Base-by-base conservation (phyloP, 2,888 invertebrate species). In the Acleris sparsana region DNA sequence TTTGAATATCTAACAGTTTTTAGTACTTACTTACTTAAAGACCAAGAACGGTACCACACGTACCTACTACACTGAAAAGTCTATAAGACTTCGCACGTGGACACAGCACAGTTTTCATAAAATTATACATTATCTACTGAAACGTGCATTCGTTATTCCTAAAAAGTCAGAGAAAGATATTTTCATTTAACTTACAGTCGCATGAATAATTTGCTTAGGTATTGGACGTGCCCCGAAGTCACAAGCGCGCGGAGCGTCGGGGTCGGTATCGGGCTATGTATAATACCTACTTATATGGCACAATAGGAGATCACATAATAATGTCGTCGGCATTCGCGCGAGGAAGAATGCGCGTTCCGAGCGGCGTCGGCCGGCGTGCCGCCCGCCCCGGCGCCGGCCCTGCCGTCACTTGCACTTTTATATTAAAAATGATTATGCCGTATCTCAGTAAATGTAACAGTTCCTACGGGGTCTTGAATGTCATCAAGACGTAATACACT, bases 301-400 rank as follows among this genome's bases (percentile, higher is more conserved):
- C 87, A 88, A 86, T 86, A 80, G 82, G 76, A 85, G 85, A 87
- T 90, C 88, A 89, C 90, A 92, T 89, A 89, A 90, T 91, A 90
- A 90, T 88, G 85, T 80, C 87, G 84, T 87, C 84, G 92, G 92
- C 87, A 92, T 92, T 87, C 77, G 86, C 79, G 84, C 81, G 84
- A 78, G 84, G 78, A 85, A 84, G 91, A 91, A 92, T 91, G 87
- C 83, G 83, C 87, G 87, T 88, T 84, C 89, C 89, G 72, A 78
- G 76, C 77, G 79, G 80, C 88, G 89, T 82, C 88, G 84, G 71
- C 83, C 74, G 83, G 82, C 86, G 86, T 82, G 81, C 83, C 80
- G 60, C 73, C 67, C 69, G 72, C 70, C 70, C 60, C 73, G 75
- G 76, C 80, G 78, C 75, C 73, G 73, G 20, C 44, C 43, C 44